Percentiles rank a stretch among this genome's conserved stretches.
Evolutionary conservation across 2,113 vertebrate genomes (phyloP).

Genomic region (Ictidomys tridecemlineatus): DNA sequence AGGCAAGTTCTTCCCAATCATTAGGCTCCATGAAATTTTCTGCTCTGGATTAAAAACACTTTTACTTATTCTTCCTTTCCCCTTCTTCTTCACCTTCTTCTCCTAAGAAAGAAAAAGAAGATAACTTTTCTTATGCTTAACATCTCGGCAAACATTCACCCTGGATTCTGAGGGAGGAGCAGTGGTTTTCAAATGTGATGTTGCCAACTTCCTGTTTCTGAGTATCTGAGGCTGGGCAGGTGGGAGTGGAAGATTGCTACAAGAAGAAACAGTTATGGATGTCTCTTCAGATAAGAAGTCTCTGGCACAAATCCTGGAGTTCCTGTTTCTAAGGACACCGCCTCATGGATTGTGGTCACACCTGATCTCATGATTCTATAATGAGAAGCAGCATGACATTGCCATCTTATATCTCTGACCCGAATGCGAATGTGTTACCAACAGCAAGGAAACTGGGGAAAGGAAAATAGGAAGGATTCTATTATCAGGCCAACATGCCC

Average conservation of each 20-base stretch:
- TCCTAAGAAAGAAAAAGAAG: neutral
- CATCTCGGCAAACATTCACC: neutral
- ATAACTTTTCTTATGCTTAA: neutral
- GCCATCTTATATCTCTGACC: slow-evolving; percentile 84
- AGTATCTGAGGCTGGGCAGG: neutral
- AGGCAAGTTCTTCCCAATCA: slow-evolving; percentile 72
- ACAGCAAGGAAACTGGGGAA: slow-evolving; percentile 82
- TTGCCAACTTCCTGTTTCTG: slow-evolving; percentile 43
- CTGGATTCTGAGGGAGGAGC: slow-evolving; percentile 64
- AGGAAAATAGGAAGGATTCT: slow-evolving; percentile 78
- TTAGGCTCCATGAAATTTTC: slow-evolving; percentile 68
- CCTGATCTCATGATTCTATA: slow-evolving; percentile 77
- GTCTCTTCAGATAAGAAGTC: slow-evolving; percentile 15
- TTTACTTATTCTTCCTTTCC: neutral
- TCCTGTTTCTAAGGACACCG: slow-evolving; percentile 30
- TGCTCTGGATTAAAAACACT: slow-evolving; percentile 63
- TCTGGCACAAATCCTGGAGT: slow-evolving; percentile 29
- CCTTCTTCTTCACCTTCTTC: neutral
- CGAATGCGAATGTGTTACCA: slow-evolving; percentile 79
- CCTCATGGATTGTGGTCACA: slow-evolving; percentile 67
- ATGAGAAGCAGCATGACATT: slow-evolving; percentile 74
- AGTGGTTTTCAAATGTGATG: slow-evolving; percentile 72
- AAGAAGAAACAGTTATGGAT: neutral
- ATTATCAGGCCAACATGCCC: slow-evolving; percentile 80
- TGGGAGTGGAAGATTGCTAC: neutral